A percentile compares a stretch with the other conserved stretches of the same genome.
These are phyloP conservation scores for Xenopus laevis DNA, from an alignment of 2,113 vertebrate genomes.

Conservation along the genomic window DNA sequence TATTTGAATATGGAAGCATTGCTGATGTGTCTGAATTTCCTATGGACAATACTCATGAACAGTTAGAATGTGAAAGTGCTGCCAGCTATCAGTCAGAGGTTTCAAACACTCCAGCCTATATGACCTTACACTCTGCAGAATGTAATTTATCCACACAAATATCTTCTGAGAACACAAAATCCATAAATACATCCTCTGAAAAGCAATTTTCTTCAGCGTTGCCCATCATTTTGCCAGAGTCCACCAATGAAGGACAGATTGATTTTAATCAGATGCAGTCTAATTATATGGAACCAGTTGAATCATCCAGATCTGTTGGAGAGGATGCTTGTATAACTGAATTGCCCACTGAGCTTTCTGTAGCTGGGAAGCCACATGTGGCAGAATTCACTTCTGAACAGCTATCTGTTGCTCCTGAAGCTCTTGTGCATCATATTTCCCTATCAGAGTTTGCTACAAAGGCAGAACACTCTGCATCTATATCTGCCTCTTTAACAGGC, in stretches of 20 bases:
- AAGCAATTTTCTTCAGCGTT: not conserved
- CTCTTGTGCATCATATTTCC: not conserved
- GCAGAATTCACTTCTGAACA: not conserved
- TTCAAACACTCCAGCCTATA: not conserved
- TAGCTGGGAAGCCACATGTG: not conserved
- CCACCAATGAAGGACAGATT: not conserved
- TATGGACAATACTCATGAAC: not conserved
- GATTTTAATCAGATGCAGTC: not conserved
- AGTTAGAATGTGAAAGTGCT: not conserved
- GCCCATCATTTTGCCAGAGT: not conserved
- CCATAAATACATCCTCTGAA: not conserved
- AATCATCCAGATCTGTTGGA: not conserved
- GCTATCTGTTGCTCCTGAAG: not conserved
- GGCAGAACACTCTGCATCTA: not conserved
- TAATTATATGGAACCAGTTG: not conserved
- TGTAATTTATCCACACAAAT: too few species aligned
- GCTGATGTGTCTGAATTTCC: not conserved
- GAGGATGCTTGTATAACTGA: not conserved
- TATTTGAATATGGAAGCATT: too few species aligned
- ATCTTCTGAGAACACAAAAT: too few species aligned
- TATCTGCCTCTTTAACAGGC: not conserved
- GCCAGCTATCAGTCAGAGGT: not conserved
- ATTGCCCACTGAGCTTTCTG: not conserved
- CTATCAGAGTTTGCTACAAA: not conserved
- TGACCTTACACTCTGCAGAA: too few species aligned